These are phyloP conservation scores for Trypoxylus dichotomus DNA, from an alignment of 1,140 invertebrate genomes.

Conservation along the genomic window DNA sequence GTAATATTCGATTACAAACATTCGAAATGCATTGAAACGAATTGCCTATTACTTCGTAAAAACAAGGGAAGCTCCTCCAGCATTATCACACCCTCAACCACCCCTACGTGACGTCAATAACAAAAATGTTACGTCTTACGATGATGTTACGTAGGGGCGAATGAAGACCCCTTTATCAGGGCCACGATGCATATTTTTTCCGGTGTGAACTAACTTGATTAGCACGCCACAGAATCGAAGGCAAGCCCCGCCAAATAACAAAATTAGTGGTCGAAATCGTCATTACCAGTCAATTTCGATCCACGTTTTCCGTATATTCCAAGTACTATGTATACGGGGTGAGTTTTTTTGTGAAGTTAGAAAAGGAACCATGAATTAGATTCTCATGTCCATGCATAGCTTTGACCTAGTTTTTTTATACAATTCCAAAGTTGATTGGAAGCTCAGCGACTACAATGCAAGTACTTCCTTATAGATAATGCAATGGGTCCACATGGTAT, in stretches of 20 bases:
- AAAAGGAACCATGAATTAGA: too few species aligned
- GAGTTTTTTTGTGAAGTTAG: too few species aligned
- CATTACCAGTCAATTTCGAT: not conserved
- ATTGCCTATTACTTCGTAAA: conserved; percentile 18
- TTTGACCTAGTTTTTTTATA: too few species aligned
- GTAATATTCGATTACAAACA: conserved; percentile 22
- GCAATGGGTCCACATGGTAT: too few species aligned
- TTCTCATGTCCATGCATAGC: too few species aligned
- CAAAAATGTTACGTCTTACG: not conserved
- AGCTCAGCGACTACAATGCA: too few species aligned
- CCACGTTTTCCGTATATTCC: not conserved
- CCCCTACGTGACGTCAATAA: not conserved
- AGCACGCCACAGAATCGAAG: not conserved
- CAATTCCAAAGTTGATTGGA: too few species aligned
- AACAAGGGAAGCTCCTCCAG: not conserved
- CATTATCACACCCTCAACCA: not conserved
- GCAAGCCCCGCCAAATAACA: conserved; percentile 27
- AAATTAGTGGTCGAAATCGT: conserved; percentile 31
- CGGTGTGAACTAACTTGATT: conserved; percentile 30
- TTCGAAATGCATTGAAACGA: conserved; percentile 12
- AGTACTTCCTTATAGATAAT: too few species aligned
- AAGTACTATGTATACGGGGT: too few species aligned
- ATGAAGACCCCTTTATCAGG: not conserved
- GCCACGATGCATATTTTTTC: conserved; percentile 22
- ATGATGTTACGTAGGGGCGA: not conserved